These are phyloP conservation scores for Siniperca scherzeri DNA, from an alignment of 2,797 vertebrate species.

Conservation along the genomic window DNA sequence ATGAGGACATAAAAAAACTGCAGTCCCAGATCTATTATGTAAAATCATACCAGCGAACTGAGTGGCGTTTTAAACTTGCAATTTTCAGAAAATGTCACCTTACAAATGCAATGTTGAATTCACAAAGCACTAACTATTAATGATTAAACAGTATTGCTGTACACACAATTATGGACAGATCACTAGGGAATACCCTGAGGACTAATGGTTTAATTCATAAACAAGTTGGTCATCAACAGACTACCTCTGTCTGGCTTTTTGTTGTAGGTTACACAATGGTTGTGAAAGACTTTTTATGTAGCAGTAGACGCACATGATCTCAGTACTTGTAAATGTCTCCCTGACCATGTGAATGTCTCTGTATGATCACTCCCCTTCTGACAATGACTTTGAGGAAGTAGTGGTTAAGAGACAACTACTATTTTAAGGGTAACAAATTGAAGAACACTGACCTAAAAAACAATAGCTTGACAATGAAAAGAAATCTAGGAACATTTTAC, in stretches of 20 bases:
- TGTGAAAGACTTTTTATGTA: not conserved
- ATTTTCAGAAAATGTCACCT: slow-evolving; percentile 5
- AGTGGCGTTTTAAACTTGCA: slow-evolving; percentile 24
- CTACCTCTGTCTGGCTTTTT: not conserved
- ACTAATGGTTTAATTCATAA: slow-evolving; percentile 13
- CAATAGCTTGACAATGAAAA: not conserved
- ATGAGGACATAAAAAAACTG: slow-evolving; percentile 58
- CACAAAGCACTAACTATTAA: not conserved
- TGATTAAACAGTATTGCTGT: slow-evolving; percentile 8
- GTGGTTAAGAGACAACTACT: not conserved
- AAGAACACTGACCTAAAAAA: not conserved
- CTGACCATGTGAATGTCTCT: slow-evolving; percentile 34
- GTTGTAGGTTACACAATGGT: slow-evolving; percentile 12
- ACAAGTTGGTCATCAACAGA: not conserved
- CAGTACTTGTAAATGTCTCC: slow-evolving; percentile 2
- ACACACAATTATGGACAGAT: slow-evolving; percentile 4
- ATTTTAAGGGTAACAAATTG: not conserved
- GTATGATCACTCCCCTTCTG: slow-evolving; percentile 5
- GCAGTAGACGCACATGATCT: slow-evolving; percentile 28
- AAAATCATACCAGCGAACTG: slow-evolving; percentile 39
- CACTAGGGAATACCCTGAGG: not conserved
- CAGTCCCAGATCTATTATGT: slow-evolving; percentile 59
- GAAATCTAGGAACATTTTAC: not conserved
- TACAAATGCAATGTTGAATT: not conserved
- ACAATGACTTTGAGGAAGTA: not conserved